phyloP scores from a whole-genome alignment of 2,888 invertebrate genomes.

The Himalopsyche tibetana region DNA sequence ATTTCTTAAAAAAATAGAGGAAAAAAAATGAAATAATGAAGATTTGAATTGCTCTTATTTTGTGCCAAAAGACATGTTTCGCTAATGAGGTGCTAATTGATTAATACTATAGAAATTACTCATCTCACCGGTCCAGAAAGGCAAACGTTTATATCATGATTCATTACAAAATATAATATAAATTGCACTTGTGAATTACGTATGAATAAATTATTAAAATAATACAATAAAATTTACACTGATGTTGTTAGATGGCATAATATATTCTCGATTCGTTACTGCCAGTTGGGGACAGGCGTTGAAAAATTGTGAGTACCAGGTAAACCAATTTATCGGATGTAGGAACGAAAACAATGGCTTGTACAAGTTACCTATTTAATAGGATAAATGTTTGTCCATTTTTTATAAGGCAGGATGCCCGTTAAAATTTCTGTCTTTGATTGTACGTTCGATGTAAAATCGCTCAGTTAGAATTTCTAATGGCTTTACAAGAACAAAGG shows the following conservation, averaged over 20 bases:
- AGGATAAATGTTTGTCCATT: constrained; percentile 47
- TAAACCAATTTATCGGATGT: constrained; percentile 54
- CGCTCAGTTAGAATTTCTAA: neutral
- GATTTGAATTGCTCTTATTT: too few species aligned
- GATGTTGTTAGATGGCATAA: neutral
- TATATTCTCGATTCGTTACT: neutral
- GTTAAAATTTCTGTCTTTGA: constrained; percentile 14
- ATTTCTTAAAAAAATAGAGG: too few species aligned
- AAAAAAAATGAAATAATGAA: too few species aligned
- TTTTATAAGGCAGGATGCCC: constrained; percentile 34
- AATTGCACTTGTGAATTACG: too few species aligned
- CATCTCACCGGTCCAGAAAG: too few species aligned
- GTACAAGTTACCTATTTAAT: constrained; percentile 51
- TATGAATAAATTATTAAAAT: too few species aligned
- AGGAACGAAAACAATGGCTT: constrained; percentile 46
- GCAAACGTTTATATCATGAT: too few species aligned
- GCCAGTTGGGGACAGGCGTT: constrained; percentile 20
- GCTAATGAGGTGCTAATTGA: too few species aligned
- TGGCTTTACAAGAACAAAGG: neutral
- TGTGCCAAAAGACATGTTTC: too few species aligned
- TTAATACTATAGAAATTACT: too few species aligned
- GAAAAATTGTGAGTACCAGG: constrained; percentile 49
- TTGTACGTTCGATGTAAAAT: constrained; percentile 22
- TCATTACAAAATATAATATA: too few species aligned
- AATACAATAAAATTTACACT: too few species aligned